Evolutionary conservation across 2,797 vertebrate species (phyloP), one percentile per base, ranked within the genome.

Genomic region (Columba guinea): DNA sequence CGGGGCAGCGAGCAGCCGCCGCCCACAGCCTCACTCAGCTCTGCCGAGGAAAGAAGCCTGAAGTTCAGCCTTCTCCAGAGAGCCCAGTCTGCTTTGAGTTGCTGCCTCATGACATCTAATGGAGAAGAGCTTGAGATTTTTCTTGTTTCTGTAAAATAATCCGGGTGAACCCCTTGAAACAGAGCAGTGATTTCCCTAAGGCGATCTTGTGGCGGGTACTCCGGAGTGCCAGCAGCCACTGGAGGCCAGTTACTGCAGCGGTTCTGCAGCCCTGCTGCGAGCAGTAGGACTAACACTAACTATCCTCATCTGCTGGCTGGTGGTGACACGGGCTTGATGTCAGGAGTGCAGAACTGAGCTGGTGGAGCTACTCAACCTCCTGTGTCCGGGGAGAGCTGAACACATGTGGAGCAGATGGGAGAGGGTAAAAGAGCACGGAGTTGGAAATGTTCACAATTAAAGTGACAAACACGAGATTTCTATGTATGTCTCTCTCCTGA

Each of bases 381-480:
- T 67, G 62, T 77, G 63, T 59, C 55, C 68, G 35, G 89, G 89
- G 55, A 89, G 65, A 41, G 84, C 67, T 52, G 77, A 91, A 59
- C 58, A 78, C 74, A 46, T 9, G 68, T 0, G 0, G 51, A 94
- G 53, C 93, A 95, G 94, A 92, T 92, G 84, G 92, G 58, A 80
- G 90, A 94, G 83, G 84, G 93, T 92, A 80, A 87, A 95, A 96
- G 93, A 49, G 0, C 67, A 15, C 32, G 34, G 78, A 68, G 74
- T 69, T 91, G 30, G 58, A 89, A 94, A 75, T 63, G 58, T 69
- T 94, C 77, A 67, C 65, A 53, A 30, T 87, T 89, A 71, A 76
- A 85, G 69, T 2, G 2, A 64, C 75, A 87, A 91, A 82, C 16
- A 24, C 26, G 71, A 92, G 37, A 53, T 65, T 89, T 92, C 59